Evolutionary conservation across 1,140 invertebrate genomes (phyloP).

Genomic region (Coenobita brevimanus): DNA sequence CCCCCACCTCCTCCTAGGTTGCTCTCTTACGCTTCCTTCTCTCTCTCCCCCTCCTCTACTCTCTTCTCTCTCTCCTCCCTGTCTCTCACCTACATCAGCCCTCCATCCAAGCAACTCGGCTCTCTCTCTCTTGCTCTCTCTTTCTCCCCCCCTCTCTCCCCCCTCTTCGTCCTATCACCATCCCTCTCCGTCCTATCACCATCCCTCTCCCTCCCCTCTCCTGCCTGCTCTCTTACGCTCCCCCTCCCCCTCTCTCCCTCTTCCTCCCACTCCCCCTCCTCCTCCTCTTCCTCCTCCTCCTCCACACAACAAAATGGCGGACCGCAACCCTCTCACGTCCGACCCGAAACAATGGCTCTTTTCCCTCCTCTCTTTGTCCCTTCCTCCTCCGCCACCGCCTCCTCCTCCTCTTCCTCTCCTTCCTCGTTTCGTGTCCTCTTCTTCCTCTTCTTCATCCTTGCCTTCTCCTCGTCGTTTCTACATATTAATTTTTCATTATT

Average conservation of each 20-base stretch:
- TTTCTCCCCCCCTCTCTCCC: not conserved
- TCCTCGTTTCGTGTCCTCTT: too few relatives aligned
- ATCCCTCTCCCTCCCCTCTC: too few relatives aligned
- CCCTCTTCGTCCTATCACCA: not conserved
- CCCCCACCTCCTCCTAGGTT: too few relatives aligned
- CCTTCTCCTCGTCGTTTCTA: not conserved
- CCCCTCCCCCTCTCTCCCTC: not conserved
- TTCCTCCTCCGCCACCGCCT: not conserved
- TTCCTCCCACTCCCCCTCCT: not conserved
- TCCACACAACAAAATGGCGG: too few relatives aligned
- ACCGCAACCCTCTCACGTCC: not conserved
- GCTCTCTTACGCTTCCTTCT: too few relatives aligned
- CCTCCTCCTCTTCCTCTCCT: not conserved
- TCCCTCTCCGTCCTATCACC: too few relatives aligned
- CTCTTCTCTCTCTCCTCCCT: not conserved
- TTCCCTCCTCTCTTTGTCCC: not conserved
- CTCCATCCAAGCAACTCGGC: too few relatives aligned
- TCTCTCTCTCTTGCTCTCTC: not conserved
- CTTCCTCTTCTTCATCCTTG: not conserved
- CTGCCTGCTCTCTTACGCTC: too few relatives aligned
- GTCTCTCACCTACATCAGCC: not conserved
- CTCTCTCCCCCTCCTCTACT: too few relatives aligned
- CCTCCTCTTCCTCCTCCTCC: not conserved
- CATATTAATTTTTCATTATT: not conserved
- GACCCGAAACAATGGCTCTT: not conserved